Evolutionary conservation across 1,140 invertebrate genomes (phyloP).

Genomic region (Lasaia peninsularis): DNA sequence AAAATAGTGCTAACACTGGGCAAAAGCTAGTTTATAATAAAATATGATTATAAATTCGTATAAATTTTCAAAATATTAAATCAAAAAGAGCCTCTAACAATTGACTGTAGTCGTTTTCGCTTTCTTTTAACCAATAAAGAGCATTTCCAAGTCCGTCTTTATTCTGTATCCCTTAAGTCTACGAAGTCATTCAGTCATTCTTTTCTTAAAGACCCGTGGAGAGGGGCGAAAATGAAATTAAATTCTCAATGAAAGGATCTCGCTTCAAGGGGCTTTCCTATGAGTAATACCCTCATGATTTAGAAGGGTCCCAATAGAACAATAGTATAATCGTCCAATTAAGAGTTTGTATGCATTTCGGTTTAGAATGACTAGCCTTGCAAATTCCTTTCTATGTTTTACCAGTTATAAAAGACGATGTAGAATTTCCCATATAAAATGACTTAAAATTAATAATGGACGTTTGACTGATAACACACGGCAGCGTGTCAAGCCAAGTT

Average conservation of each 20-base stretch:
- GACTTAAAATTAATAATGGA: too few species aligned
- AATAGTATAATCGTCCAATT: slow-evolving; percentile 74
- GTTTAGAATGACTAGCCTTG: slow-evolving; percentile 23
- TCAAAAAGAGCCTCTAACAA: not conserved
- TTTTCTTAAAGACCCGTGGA: slow-evolving; percentile 61
- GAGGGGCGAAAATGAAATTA: slow-evolving; percentile 74
- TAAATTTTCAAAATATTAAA: too few species aligned
- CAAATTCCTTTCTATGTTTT: slow-evolving; percentile 7
- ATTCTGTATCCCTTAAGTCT: slow-evolving; percentile 48
- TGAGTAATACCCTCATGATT: slow-evolving; percentile 65
- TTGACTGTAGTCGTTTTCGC: not conserved
- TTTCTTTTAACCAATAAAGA: slow-evolving; percentile 7
- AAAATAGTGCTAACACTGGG: too few species aligned
- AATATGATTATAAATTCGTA: too few species aligned
- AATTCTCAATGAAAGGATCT: slow-evolving; percentile 71
- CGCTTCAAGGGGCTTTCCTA: slow-evolving; percentile 60
- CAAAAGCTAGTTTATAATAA: too few species aligned
- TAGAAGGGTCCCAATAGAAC: slow-evolving; percentile 53
- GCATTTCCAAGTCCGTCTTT: slow-evolving; percentile 27
- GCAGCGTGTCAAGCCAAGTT: too few species aligned
- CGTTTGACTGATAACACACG: too few species aligned
- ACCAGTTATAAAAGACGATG: not conserved
- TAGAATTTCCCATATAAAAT: too few species aligned
- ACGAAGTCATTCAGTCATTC: slow-evolving; percentile 65
- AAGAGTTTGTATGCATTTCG: slow-evolving; percentile 58